phyloP scores from a whole-genome alignment of 1,140 invertebrate genomes.

The Drosophila cardini region DNA sequence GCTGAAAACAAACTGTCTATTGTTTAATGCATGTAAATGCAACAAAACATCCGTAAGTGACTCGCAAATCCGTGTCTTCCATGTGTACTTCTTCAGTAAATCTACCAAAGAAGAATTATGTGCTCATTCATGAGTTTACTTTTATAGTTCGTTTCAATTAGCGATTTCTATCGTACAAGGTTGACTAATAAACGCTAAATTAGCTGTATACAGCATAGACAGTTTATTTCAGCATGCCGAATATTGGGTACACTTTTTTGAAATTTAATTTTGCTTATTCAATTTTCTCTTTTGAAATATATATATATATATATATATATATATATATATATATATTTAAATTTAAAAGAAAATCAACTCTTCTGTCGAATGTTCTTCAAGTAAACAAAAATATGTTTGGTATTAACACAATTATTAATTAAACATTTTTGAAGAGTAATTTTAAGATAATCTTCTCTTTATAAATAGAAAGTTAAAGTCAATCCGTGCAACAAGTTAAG shows the following conservation, averaged over 20 bases:
- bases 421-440: too few relatives aligned
- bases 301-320: too few relatives aligned
- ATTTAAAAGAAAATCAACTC: too few relatives aligned
- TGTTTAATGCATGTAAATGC: conserved; percentile 55
- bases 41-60: conserved; percentile 29
- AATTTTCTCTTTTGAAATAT: too few relatives aligned
- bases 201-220: background rate
- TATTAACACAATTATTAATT: too few relatives aligned
- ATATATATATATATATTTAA: too few relatives aligned
- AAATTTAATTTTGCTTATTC: background rate
- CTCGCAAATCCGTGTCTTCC: conserved; percentile 10
- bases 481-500: background rate
- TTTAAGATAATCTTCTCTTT: too few relatives aligned
- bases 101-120: conserved; percentile 4
- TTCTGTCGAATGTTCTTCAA: too few relatives aligned
- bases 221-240: background rate
- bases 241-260: background rate
- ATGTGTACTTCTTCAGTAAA: background rate
- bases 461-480: too few relatives aligned
- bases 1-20: conserved; percentile 51
- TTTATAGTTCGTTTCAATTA: conserved; percentile 23
- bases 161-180: conserved; percentile 11
- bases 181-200: conserved; percentile 17
- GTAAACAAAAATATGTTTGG: too few relatives aligned
- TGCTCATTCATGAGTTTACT: background rate